phyloP scores from a whole-genome alignment of 2,113 vertebrate species.

The Noctilio leporinus region DNA sequence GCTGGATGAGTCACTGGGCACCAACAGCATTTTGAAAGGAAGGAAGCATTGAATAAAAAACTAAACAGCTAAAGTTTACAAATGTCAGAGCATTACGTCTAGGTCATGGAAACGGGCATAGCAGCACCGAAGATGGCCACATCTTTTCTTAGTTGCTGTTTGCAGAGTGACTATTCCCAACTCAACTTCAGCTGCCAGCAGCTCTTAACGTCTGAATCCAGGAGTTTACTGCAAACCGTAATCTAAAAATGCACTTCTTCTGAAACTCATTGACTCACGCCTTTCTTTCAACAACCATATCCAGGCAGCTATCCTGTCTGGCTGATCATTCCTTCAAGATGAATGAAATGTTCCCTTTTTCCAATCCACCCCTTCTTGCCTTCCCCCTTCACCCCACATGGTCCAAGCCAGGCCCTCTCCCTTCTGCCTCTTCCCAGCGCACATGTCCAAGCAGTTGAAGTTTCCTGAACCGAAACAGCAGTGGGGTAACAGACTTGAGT shows the following conservation, averaged over 20 bases:
- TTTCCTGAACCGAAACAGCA: neutral
- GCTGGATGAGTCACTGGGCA: neutral
- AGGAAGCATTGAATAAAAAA: conserved; percentile 68
- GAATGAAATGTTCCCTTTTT: neutral
- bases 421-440: neutral
- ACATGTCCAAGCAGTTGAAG: neutral
- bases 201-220: neutral
- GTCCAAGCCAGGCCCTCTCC: neutral
- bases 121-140: neutral
- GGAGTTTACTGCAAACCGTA: neutral
- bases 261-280: neutral
- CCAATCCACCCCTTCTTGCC: conserved; percentile 6
- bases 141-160: neutral
- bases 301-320: neutral
- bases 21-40: conserved; percentile 39
- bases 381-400: neutral
- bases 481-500: neutral
- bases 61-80: conserved; percentile 56
- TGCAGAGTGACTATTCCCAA: neutral
- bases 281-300: neutral
- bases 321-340: neutral
- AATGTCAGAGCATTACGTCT: conserved; percentile 27
- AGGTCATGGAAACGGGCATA: neutral
- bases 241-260: conserved; percentile 43
- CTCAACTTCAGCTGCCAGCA: neutral